Evolutionary conservation across 2,113 vertebrate genomes (phyloP).

Genomic region (Hiodon tergisus): DNA sequence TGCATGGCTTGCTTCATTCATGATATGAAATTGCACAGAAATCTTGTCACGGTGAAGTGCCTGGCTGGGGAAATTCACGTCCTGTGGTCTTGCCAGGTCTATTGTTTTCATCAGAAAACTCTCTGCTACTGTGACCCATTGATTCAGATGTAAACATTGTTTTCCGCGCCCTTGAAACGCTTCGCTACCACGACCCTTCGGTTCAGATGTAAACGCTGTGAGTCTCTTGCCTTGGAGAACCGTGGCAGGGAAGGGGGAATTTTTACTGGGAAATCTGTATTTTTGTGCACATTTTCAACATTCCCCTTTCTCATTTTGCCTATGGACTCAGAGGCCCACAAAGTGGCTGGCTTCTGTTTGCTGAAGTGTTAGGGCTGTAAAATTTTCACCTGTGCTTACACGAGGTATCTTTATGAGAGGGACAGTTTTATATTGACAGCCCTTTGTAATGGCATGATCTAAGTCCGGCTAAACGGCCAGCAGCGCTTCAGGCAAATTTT

Average conservation of each 20-base stretch:
- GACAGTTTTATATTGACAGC: slow-evolving; percentile 71
- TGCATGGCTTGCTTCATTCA: slow-evolving; percentile 67
- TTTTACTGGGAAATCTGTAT: not conserved
- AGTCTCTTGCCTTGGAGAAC: no score
- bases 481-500: no score
- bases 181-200: no score
- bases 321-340: not conserved
- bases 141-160: no score
- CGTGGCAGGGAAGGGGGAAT: no score
- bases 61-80: not conserved
- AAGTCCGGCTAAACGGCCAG: no score
- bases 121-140: no score
- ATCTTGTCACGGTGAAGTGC: slow-evolving; percentile 18
- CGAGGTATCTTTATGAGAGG: slow-evolving; percentile 71
- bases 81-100: slow-evolving; percentile 14
- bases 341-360: slow-evolving; percentile 53
- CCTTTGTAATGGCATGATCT: slow-evolving; percentile 69
- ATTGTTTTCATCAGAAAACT: slow-evolving; percentile 26
- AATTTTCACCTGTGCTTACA: slow-evolving; percentile 78
- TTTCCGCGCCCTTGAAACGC: no score
- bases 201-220: no score
- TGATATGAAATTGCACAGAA: slow-evolving; percentile 55
- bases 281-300: not conserved
- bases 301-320: not conserved
- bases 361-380: slow-evolving; percentile 73